phyloP scores from a whole-genome alignment of 2,888 invertebrate species.

The Plagodis dolabraria region DNA sequence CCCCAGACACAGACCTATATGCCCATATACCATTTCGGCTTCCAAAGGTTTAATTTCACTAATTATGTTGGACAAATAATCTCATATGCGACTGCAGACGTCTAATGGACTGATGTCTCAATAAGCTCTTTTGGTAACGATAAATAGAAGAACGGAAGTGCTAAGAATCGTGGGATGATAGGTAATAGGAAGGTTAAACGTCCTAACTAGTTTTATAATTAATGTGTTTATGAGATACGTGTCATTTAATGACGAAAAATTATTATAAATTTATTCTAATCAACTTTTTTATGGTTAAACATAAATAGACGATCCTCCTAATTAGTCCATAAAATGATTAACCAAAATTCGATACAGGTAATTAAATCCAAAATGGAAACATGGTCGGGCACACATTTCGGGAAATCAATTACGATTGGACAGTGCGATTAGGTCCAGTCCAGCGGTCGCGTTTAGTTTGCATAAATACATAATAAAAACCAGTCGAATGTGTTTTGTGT shows the following conservation, averaged over 20 bases:
- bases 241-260: constrained; percentile 28
- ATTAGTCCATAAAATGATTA: constrained; percentile 45
- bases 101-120: constrained; percentile 30
- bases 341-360: constrained; percentile 46
- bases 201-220: constrained; percentile 26
- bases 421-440: constrained; percentile 57
- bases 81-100: constrained; percentile 19
- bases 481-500: constrained; percentile 59
- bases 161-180: constrained; percentile 24
- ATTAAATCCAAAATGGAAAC: constrained; percentile 45
- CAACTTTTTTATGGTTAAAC: constrained; percentile 34
- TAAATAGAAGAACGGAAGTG: constrained; percentile 23
- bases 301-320: constrained; percentile 38
- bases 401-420: constrained; percentile 60
- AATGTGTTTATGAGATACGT: constrained; percentile 24
- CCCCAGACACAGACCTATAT: not conserved
- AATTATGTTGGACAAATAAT: constrained; percentile 22
- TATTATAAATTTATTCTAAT: constrained; percentile 37
- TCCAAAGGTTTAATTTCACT: constrained; percentile 18
- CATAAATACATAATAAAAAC: constrained; percentile 64
- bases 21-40: not conserved
- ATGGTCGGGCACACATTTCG: constrained; percentile 50
- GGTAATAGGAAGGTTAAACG: constrained; percentile 11
- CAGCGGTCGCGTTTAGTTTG: constrained; percentile 59
- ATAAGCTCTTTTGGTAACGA: constrained; percentile 27